Evolutionary conservation across 2,797 vertebrate genomes (phyloP).

Genomic region (Labroides dimidiatus): DNA sequence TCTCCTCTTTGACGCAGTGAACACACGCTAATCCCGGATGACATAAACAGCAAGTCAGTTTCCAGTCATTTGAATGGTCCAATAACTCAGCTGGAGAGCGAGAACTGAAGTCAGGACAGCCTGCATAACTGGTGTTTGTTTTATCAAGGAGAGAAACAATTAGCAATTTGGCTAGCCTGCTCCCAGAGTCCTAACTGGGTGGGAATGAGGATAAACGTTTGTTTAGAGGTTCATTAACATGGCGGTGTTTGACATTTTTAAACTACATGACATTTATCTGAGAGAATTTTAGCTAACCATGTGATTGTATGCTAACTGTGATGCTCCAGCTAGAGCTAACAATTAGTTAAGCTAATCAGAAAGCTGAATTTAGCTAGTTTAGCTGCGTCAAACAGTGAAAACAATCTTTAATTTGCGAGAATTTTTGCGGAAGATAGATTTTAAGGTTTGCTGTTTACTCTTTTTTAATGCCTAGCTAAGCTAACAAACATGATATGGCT

Average conservation of each 20-base stretch:
- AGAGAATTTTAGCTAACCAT: too few relatives aligned
- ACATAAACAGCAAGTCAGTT: conserved; percentile 7
- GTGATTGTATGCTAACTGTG: neutral
- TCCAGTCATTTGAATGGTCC: conserved; percentile 6
- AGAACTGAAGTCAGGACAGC: conserved; percentile 3
- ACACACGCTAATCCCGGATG: conserved; percentile 3
- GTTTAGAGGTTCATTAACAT: too few relatives aligned
- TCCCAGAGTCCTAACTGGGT: neutral
- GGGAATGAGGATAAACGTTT: neutral
- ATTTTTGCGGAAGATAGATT: too few relatives aligned
- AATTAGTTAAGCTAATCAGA: neutral
- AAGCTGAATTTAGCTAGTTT: neutral
- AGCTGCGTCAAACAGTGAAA: neutral
- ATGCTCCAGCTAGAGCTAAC: neutral
- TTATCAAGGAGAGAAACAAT: neutral
- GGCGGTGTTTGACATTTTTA: too few relatives aligned
- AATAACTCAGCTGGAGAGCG: neutral
- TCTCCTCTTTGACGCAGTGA: conserved; percentile 10
- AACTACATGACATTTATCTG: too few relatives aligned
- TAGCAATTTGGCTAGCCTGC: neutral
- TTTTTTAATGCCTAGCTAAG: neutral
- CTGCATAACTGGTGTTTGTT: conserved; percentile 5
- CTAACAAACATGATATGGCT: neutral
- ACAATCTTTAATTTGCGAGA: too few relatives aligned
- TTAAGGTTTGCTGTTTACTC: too few relatives aligned